Evolutionary conservation across 2,797 vertebrate genomes (phyloP).

Genomic region (Threskiornis aethiopicus): DNA sequence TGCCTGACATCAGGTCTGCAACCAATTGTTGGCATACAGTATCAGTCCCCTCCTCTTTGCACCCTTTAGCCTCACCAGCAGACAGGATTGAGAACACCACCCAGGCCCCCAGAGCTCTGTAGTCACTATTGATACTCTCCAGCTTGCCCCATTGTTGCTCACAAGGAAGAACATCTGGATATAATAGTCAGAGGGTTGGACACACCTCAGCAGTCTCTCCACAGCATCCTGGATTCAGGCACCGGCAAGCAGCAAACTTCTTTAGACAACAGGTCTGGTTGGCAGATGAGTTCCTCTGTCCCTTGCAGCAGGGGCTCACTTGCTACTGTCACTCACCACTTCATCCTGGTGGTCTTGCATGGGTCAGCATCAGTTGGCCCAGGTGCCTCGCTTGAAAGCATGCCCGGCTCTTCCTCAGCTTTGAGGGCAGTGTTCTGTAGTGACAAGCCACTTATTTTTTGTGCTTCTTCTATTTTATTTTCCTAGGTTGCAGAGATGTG

Average conservation of each 20-base stretch:
- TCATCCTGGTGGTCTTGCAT: background rate
- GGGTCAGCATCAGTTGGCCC: background rate
- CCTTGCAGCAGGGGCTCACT: background rate
- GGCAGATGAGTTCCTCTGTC: background rate
- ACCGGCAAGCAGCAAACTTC: background rate
- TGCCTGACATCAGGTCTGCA: background rate
- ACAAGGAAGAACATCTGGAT: background rate
- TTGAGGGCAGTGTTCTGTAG: background rate
- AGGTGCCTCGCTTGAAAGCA: background rate
- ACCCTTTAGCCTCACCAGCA: background rate
- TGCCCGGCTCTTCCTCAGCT: background rate
- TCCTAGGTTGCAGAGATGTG: background rate
- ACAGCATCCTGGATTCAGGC: background rate
- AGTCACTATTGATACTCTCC: background rate
- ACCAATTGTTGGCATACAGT: background rate
- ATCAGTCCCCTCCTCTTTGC: background rate
- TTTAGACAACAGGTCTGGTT: background rate
- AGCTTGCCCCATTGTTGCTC: background rate
- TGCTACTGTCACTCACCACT: accelerated
- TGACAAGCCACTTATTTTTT: background rate
- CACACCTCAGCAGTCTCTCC: background rate
- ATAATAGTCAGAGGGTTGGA: background rate
- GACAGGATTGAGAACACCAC: background rate
- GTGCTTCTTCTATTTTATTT: background rate
- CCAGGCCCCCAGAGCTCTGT: background rate